Evolutionary conservation across 2,113 vertebrate species (phyloP), one percentile per base, ranked within the genome.

Genomic region (Thunnus thynnus): DNA sequence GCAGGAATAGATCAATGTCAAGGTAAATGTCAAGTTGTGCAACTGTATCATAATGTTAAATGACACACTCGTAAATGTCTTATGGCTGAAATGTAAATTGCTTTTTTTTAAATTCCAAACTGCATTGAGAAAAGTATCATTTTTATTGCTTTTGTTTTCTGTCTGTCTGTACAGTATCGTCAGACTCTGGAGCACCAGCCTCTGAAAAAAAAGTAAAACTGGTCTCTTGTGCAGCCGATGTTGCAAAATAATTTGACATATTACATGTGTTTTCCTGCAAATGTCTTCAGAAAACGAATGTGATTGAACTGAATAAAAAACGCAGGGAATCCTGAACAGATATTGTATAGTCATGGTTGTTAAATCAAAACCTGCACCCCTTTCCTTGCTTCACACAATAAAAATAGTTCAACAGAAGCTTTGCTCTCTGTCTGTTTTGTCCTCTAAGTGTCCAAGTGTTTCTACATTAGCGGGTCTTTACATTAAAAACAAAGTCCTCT

Each of bases 401-500:
- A 89, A 90, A 58, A 4, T 48, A 58, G 18, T 80, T 41, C 36
- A 63, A 54, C 52, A 68, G 48, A 86, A 81, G 48, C 30, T 44
- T 11, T 50, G 25, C 76, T 72, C 44, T 77, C 17, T 10, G 75
- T 50, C 68, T 88, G 17, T 64, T 90, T 81, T 77, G 74, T 88
- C 78, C 76, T 78, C 22, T 7, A 27, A 60, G 61, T 57, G 63
- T 67, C 36, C 22, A 13, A 5, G 1, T 12, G 57, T 69, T n/a
- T 50, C 47, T 41, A 14, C 32, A 25, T 22, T 12, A 5, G 3
- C 72, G 25, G 2, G 12, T 57, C 57, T 69, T 56, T 8, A 63
- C 41, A 48, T 81, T 48, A 62, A 80, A 83, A 74, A 83, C 72
- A 72, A 82, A 69, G 72, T 72, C 58, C 62, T 79, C 44, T 52